Base-by-base conservation (phyloP, 2,888 invertebrate genomes). In the Lochmaea capreae region DNA sequence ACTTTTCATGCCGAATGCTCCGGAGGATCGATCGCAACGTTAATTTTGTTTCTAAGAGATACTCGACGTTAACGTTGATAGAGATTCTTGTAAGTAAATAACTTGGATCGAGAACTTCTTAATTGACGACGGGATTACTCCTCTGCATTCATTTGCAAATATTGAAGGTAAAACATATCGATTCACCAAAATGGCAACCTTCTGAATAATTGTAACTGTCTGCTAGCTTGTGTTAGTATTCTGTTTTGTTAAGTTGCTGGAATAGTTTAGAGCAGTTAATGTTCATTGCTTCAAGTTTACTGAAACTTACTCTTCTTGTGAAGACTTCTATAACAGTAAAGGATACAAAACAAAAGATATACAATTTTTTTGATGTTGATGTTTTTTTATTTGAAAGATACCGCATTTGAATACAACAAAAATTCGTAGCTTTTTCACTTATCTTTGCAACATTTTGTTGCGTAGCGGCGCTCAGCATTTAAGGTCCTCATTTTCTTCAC, bases 101-200 rank as follows among this genome's bases (percentile, higher is more conserved):
- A 61, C 61, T 61, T 61, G 61, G 39, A 61, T 61, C 61, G 61
- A 33, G 61, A 61, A 61, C 61, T 61, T 61, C 61, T 61, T 61
- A 61, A 61, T 61, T 61, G 61, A 39, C 33, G 61, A 61, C 33
- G 11, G 39, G 61, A 61, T 61, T 61, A 61, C 61, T 61, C 61
- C 61, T 14, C 33, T 61, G 26, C n/a, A 61, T 61, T 61, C 39
- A 61, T 61, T 61, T 61, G 39, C 39, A 61, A 54, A 61, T 61
- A 61, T 61, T 16, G 61, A 61, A 61, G 33, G 61, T 61, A 16
- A 61, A 61, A 61, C 16, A 54, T 61, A 61, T 61, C 39, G 61
- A 39, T 61, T 39, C 9, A 16, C n/a, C 14, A 3, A 61, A 39
- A 61, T 39, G 61, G 33, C 39, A 61, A 61, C 39, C 59, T 59